Percentiles rank a stretch among this genome's conserved stretches.
Conservation (phyloP, 2,113 vertebrate species). For the Clupea harengus region DNA sequence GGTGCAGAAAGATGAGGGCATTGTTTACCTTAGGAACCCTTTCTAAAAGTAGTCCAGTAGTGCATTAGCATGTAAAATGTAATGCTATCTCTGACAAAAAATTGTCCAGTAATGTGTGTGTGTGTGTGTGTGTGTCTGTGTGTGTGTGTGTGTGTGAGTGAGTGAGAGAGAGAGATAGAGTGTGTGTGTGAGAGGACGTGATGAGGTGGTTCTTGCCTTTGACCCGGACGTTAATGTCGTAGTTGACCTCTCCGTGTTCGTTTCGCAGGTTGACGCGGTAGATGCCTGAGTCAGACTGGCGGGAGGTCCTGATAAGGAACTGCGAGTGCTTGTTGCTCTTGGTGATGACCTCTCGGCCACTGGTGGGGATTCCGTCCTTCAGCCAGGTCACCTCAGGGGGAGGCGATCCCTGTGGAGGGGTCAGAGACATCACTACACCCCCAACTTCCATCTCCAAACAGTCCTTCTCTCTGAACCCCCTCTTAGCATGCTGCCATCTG, state of each 20-base stretch:
- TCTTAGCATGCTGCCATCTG: background rate
- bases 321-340: conserved; percentile 64
- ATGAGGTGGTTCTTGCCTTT: conserved; percentile 51
- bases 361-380: conserved; percentile 59
- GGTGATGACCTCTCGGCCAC: conserved; percentile 61
- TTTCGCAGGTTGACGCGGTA: conserved; percentile 61
- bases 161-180: background rate
- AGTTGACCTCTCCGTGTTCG: conserved; percentile 56
- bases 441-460: background rate
- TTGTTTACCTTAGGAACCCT: too few relatives aligned
- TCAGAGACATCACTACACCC: background rate
- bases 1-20: too few relatives aligned
- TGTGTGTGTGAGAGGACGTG: background rate
- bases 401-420: conserved; percentile 57
- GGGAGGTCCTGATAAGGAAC: conserved; percentile 63
- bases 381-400: conserved; percentile 58
- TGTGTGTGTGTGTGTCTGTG: too few relatives aligned
- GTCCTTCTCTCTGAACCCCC: background rate
- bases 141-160: background rate
- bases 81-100: too few relatives aligned
- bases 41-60: too few relatives aligned
- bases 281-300: conserved; percentile 58
- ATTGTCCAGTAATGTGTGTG: too few relatives aligned
- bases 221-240: conserved; percentile 54
- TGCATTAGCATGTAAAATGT: too few relatives aligned